These are phyloP conservation scores for Halocynthia roretzi DNA, from an alignment of 23 tunicate species.

Conservation along the genomic window DNA sequence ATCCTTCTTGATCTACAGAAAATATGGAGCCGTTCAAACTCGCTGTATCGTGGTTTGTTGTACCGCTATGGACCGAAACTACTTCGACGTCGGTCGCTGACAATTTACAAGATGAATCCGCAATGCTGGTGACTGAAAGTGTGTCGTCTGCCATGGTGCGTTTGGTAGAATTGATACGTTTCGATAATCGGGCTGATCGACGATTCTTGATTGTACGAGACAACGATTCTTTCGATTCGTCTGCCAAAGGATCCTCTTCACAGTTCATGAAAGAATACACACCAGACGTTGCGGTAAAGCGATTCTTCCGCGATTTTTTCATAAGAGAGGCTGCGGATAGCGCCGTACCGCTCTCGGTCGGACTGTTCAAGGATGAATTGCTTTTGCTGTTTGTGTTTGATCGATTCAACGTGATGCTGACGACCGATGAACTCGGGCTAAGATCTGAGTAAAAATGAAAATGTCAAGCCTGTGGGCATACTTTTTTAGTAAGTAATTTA, in stretches of 20 bases:
- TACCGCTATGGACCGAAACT: conserved; percentile 3
- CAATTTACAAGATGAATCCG: conserved; percentile 12
- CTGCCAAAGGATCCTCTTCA: conserved; percentile 24
- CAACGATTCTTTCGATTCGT: not conserved
- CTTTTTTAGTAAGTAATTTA: too few relatives aligned
- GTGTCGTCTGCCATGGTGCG: conserved; percentile 14
- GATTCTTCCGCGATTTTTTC: conserved; percentile 26
- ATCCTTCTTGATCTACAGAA: conserved; percentile 49
- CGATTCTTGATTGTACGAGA: conserved; percentile 8
- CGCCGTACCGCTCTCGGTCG: conserved; percentile 12
- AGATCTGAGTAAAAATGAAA: too few relatives aligned
- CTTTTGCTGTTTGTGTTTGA: conserved; percentile 8
- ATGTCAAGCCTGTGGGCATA: too few relatives aligned
- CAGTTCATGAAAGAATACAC: conserved; percentile 83
- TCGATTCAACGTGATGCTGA: conserved; percentile 23
- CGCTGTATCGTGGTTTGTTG: not conserved
- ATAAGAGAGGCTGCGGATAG: conserved; percentile 13
- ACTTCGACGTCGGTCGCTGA: not conserved
- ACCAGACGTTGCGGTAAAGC: conserved; percentile 63
- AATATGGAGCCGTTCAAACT: conserved; percentile 9
- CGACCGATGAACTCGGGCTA: conserved; percentile 21
- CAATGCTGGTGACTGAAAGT: conserved; percentile 8
- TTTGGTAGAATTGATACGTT: not conserved
- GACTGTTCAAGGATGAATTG: conserved; percentile 2
- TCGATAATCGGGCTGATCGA: conserved; percentile 10